Evolutionary conservation across 2,797 vertebrate species (phyloP).

Genomic region (Falco concolor): DNA sequence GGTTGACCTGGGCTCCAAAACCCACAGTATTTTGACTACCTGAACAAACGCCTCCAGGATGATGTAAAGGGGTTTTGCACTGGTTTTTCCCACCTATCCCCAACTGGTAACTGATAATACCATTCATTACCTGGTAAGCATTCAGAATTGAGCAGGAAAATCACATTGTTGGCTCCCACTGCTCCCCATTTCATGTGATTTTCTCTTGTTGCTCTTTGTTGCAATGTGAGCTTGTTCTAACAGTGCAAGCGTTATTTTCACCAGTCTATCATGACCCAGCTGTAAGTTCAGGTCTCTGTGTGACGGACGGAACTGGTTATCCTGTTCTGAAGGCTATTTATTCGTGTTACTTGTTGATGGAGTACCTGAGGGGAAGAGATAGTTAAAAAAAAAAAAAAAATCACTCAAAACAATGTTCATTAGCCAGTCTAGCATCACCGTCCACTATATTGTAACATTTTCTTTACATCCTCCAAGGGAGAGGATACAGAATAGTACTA

Average conservation of each 20-base stretch:
- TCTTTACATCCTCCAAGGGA: background rate
- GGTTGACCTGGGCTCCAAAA: background rate
- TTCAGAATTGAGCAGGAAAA: background rate
- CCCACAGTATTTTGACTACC: too few relatives aligned
- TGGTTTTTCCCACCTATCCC: background rate
- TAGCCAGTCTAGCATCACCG: background rate
- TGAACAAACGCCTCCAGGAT: background rate
- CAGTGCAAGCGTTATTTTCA: background rate
- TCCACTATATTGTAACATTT: too few relatives aligned
- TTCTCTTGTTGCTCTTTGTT: background rate
- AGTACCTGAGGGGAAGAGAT: background rate
- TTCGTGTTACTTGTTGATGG: background rate
- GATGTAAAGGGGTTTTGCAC: background rate
- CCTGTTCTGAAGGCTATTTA: background rate
- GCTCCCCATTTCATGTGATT: background rate
- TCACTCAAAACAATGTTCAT: background rate
- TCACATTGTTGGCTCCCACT: accelerated
- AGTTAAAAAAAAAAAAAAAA: background rate
- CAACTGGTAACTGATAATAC: background rate
- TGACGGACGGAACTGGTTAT: background rate
- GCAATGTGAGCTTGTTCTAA: background rate
- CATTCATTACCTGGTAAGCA: background rate
- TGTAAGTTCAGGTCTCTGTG: background rate
- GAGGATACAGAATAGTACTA: background rate
- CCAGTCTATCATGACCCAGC: too few relatives aligned